Percentiles rank a stretch among this genome's conserved stretches.
phyloP scores from a whole-genome alignment of 2,797 vertebrate species.

The Florisuga fusca region DNA sequence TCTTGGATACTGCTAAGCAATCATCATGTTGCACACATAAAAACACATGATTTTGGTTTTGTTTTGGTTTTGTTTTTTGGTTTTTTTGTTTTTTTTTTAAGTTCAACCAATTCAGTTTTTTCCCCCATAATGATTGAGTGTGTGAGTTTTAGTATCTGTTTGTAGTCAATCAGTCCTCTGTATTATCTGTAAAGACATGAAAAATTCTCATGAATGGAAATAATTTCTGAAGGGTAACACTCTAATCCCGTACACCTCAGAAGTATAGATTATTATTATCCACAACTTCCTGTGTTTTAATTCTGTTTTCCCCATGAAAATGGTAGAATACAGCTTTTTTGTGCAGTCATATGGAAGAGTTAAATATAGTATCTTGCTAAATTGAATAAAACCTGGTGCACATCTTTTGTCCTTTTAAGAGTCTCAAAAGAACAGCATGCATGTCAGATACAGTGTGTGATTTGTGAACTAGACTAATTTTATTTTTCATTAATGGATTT shows the following conservation, averaged over 20 bases:
- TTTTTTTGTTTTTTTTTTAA: not conserved
- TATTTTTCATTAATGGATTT: conserved; percentile 5
- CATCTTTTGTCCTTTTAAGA: not conserved
- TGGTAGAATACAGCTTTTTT: not conserved
- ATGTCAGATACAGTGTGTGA: not conserved
- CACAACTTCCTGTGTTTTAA: accelerated
- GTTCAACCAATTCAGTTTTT: not conserved
- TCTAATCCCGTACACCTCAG: not conserved
- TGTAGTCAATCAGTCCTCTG: not conserved
- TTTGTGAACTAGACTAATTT: not conserved
- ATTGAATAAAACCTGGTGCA: not conserved
- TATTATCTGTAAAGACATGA: not conserved
- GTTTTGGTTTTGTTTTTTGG: too few species aligned
- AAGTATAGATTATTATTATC: not conserved
- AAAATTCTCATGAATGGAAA: not conserved
- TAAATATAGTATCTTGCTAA: not conserved
- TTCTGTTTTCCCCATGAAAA: not conserved
- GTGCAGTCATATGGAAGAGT: not conserved
- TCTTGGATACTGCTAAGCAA: not conserved
- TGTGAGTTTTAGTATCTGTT: not conserved
- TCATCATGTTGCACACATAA: not conserved
- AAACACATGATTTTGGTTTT: too few species aligned
- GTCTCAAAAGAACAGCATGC: not conserved
- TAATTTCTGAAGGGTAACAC: not conserved
- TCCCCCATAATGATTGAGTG: not conserved